Evolutionary conservation across 2,888 invertebrate genomes (phyloP), one percentile per base, ranked within the genome.

Genomic region (Tortrix viridana): DNA sequence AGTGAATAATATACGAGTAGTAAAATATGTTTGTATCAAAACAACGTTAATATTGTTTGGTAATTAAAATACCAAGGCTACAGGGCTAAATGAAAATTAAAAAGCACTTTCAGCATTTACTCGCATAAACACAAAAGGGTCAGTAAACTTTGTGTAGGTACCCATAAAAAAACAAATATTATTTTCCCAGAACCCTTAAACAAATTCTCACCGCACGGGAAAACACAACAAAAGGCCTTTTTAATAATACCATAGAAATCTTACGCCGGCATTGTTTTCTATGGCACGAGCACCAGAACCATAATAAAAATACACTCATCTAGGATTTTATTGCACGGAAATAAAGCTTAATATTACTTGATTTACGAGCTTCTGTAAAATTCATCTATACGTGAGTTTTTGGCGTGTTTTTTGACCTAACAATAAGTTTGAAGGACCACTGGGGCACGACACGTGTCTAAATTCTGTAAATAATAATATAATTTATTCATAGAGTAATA

Each of bases 371-470:
- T 32, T 32, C 1, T 12, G 9, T 32, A 12, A 32, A 22, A 12
- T 32, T 32, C 32, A 32, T 16, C 41, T 41, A 41, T 41, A n/a
- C 6, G 2, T 84, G 84, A 84, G 86, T 82, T 82, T 32, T 89
- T 84, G 81, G 84, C 81, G 78, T 84, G 84, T 87, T 87, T 88
- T 89, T 85, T 87, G 84, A 85, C 84, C 80, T 81, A 81, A 86
- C 85, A 85, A 85, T 80, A 73, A 77, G 76, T 74, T 71, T 69
- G 71, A 69, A 79, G 74, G 80, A 77, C 74, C 72, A 76, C 69
- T 68, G 71, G 78, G 75, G 75, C 64, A 68, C 69, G 88, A 76
- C 90, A 89, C 90, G 90, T 88, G 86, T 79, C 85, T 47, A 2
- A 2, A 9, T 7, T 3, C 5, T 7, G 3, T 1, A 46, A 19